These are phyloP conservation scores for Xiphorhynchus elegans DNA, from an alignment of 2,113 vertebrate genomes.

Conservation along the genomic window DNA sequence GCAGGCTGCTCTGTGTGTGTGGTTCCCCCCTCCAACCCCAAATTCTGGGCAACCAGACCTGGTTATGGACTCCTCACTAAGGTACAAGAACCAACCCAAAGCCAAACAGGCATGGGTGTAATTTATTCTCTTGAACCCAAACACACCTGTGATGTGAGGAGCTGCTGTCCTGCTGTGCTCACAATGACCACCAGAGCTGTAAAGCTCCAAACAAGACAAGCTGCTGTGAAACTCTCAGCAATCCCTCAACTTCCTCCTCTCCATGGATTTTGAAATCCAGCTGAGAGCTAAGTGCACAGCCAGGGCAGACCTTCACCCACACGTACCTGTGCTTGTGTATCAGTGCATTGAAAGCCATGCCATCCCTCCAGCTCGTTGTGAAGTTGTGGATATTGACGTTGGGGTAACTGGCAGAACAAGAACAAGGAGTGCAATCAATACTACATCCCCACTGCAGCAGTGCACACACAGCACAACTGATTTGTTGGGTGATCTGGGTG, in stretches of 20 bases:
- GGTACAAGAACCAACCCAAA: not conserved
- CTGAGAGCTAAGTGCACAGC: not conserved
- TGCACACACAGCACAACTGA: not conserved
- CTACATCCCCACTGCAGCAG: not conserved
- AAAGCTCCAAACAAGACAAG: not conserved
- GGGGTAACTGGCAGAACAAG: conserved; percentile 82
- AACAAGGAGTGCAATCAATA: not conserved
- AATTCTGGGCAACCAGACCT: not conserved
- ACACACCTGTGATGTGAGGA: not conserved
- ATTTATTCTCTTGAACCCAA: not conserved
- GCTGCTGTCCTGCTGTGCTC: not conserved
- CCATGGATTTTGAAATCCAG: not conserved
- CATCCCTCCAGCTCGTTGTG: conserved; percentile 95
- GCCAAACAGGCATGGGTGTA: not conserved
- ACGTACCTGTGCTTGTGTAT: conserved; percentile 96
- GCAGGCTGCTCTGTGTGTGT: not conserved
- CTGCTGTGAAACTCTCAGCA: not conserved
- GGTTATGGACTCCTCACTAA: not conserved
- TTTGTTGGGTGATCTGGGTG: not conserved
- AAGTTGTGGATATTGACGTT: conserved; percentile 99
- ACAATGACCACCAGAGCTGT: not conserved
- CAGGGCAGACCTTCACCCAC: not conserved
- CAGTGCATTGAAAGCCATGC: conserved; percentile 97
- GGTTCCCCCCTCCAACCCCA: accelerated
- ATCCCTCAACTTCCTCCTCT: not conserved